A percentile compares a stretch with the other conserved stretches of the same genome.
Evolutionary conservation across 1,140 invertebrate species (phyloP).

Genomic region (Metaphire vulgaris): DNA sequence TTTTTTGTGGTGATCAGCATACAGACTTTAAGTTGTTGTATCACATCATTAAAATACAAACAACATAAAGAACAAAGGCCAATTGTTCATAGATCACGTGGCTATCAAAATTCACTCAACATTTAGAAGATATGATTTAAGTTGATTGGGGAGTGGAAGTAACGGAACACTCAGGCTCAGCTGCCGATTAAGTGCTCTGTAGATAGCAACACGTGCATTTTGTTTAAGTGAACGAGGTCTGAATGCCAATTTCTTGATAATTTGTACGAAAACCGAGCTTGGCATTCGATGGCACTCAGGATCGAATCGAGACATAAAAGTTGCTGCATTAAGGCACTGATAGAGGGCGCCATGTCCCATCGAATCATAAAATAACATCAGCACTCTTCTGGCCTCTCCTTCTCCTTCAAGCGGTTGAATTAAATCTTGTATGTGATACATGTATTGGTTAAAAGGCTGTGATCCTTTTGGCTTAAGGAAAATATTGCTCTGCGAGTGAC

Average conservation of each 20-base stretch:
- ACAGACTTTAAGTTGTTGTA: no score
- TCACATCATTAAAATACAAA: no score
- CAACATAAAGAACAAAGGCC: no score
- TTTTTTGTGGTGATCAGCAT: no score
- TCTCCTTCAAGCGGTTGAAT: constrained; percentile 34
- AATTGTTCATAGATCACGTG: no score
- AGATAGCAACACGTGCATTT: constrained; percentile 43
- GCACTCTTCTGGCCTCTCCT: constrained; percentile 36
- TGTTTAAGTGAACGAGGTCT: constrained; percentile 42
- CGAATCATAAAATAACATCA: constrained; percentile 44
- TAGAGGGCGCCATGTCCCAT: constrained; percentile 44
- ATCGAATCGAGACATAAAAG: constrained; percentile 37
- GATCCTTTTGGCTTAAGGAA: constrained; percentile 44
- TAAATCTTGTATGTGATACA: constrained; percentile 37
- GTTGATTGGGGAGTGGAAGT: constrained; percentile 39
- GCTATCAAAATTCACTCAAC: constrained; percentile 35
- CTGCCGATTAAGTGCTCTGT: constrained; percentile 39
- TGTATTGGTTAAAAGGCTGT: constrained; percentile 43
- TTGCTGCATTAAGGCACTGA: constrained; percentile 40
- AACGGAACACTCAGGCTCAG: constrained; percentile 35
- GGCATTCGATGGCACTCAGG: constrained; percentile 31
- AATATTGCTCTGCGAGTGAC: constrained; percentile 48
- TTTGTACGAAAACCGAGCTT: constrained; percentile 33
- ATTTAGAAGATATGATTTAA: constrained; percentile 43
- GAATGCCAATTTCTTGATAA: constrained; percentile 38